Evolutionary conservation across 2,888 invertebrate species (phyloP).

Genomic region (Smittia sp.): DNA sequence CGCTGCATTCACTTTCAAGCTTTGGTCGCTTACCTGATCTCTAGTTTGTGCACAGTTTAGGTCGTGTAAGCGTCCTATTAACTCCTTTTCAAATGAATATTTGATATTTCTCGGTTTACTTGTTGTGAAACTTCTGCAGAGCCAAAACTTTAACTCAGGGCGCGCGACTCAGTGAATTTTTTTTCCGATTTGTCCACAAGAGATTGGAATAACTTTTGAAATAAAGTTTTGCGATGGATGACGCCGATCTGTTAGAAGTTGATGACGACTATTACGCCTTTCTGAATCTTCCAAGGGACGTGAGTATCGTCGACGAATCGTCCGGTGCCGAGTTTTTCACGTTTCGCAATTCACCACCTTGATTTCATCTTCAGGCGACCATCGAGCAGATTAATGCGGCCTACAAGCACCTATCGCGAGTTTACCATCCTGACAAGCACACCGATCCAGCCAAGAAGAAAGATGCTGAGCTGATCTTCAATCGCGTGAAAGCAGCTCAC

Average conservation of each 20-base stretch:
- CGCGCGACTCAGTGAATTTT: background rate
- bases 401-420: conserved; percentile 83
- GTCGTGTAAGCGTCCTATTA: too few species aligned
- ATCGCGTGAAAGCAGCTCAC: conserved; percentile 89
- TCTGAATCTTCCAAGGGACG: conserved; percentile 79
- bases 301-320: conserved; percentile 54
- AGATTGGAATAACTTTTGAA: too few species aligned
- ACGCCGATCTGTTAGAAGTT: conserved; percentile 61
- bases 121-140: background rate
- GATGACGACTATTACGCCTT: conserved; percentile 85
- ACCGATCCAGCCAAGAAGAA: conserved; percentile 75
- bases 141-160: background rate
- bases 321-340: conserved; percentile 43
- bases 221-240: conserved; percentile 56
- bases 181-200: too few species aligned
- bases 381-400: conserved; percentile 90
- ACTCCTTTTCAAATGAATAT: too few species aligned
- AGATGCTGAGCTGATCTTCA: conserved; percentile 90
- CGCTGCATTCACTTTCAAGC: too few species aligned
- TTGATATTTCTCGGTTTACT: too few species aligned
- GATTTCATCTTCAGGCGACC: conserved; percentile 66
- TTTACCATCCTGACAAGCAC: conserved; percentile 98
- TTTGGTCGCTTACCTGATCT: too few species aligned
- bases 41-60: too few species aligned
- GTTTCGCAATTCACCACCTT: conserved; percentile 12